Conservation (phyloP, 2,888 invertebrate species). For the Mantis religiosa region DNA sequence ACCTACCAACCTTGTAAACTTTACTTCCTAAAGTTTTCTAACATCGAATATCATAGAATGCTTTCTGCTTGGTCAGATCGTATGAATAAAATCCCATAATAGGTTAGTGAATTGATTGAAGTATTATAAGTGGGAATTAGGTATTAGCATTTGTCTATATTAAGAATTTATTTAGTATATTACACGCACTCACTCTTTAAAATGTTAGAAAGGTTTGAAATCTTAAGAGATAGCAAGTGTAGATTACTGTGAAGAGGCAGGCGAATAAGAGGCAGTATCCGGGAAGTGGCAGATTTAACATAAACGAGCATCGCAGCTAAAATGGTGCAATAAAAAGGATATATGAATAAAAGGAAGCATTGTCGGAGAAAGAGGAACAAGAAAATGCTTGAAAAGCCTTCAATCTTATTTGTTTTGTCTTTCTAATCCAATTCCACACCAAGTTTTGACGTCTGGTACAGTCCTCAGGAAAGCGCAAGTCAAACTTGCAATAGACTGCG, state of each 20-base stretch:
- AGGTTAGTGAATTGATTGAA: no score
- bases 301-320: background rate
- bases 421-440: background rate
- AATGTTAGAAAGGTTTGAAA: no score
- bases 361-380: background rate
- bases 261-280: background rate
- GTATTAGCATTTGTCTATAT: no score
- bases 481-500: background rate
- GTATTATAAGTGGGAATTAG: no score
- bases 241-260: background rate
- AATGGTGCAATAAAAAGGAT: background rate
- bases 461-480: background rate
- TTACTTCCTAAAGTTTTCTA: no score
- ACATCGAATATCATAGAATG: no score
- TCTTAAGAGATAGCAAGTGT: background rate
- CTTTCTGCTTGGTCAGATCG: no score
- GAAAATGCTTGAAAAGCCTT: background rate
- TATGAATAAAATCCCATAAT: no score
- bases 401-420: background rate
- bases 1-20: no score
- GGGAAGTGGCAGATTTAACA: background rate
- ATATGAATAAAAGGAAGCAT: background rate
- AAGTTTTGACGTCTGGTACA: background rate
- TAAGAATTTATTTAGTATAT: background rate
- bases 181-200: no score